Base-by-base conservation (phyloP, 2,888 invertebrate genomes). In the Melanargia galathea region DNA sequence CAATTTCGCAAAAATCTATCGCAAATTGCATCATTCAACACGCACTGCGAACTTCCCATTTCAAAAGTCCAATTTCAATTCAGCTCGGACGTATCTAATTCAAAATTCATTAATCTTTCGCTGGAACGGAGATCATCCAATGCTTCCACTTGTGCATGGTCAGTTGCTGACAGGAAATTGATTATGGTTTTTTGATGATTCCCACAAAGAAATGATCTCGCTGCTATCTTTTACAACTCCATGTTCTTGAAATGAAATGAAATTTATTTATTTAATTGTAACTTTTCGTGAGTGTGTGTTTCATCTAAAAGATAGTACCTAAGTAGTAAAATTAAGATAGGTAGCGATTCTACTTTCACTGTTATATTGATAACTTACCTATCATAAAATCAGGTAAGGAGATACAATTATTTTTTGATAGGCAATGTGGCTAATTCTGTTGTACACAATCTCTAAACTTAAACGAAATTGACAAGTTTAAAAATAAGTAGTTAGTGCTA, bases 141-240 rank as follows among this genome's bases (percentile, higher is more conserved):
- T 73, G 67, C 70, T 80, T 72, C 82, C 84, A 87, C 87, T 88
- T 89, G 85, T 85, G 80, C 78, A 83, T 90, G 90, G 90, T 90
- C 90, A 91, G 90, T 90, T 83, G 86, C 81, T 85, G 88, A 88
- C 90, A 90, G 90, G 90, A 91, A 87, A 90, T 88, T 86, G 86
- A 87, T 89, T 86, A 74, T 76, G 70, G 74, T 77, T 78, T 78
- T 80, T 67, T 57, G 52, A 67, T 64, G 60, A 64, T 67, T 69
- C 67, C 77, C 69, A 66, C 72, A 74, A 74, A 74, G 10, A 54
- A 67, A 58, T 60, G n/a, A n/a, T 60, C 60, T 51, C 64, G 49
- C 20, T 48, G 40, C 49, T 56, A 65, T 45, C 48, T 48, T 13
- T 38, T 43, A 16, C 7, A 45, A 8, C 16, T 40, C 40, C 7